Base-by-base conservation (phyloP, 2,888 invertebrate genomes). In the Philopedon plagiatum region DNA sequence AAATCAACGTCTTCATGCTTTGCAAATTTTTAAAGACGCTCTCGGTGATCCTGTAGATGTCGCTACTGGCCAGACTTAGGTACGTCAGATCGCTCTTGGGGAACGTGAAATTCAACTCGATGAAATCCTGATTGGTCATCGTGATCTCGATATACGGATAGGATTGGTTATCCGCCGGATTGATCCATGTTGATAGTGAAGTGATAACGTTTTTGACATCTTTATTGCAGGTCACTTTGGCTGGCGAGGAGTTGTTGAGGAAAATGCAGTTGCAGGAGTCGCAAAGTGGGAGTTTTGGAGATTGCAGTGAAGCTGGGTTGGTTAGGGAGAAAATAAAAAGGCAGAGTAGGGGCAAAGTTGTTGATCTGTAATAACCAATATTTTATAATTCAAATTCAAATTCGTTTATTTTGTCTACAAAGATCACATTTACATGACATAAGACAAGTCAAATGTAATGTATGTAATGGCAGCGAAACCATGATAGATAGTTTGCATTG, bases 21-120 rank as follows among this genome's bases (percentile, higher is more conserved):
- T 88, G 88, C 7, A 94, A 83, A 71, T 90, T 87, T 70, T 85
- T 86, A 81, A 95, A 95, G 15, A 91, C 90, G 0, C 86, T 87
- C 11, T 87, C 83, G 5, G 88, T 89, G 56, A 95, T 92, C 7
- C 80, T 82, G 3, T 85, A 86, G n/a, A 95, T 92, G 46, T 85
- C 85, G 82, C 92, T 93, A 61, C 88, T 82, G 0, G 89, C 88
- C 5, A 94, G 85, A 78, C 91, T 90, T 23, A 94, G 81, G 26
- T 87, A 86, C 61, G 86, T 84, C 0, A 93, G 76, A 21, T 82
- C 85, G 72, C 81, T 85, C 0, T 85, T 82, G 0, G 91, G 90
- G 11, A 94, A 88, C 37, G 76, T 67, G 15, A 76, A 63, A 8
- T 77, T 75, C 19, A 82, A 65, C 18, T 77, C 41, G 13, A 74